Evolutionary conservation across 2,888 invertebrate genomes (phyloP).

Genomic region (Mantis religiosa): DNA sequence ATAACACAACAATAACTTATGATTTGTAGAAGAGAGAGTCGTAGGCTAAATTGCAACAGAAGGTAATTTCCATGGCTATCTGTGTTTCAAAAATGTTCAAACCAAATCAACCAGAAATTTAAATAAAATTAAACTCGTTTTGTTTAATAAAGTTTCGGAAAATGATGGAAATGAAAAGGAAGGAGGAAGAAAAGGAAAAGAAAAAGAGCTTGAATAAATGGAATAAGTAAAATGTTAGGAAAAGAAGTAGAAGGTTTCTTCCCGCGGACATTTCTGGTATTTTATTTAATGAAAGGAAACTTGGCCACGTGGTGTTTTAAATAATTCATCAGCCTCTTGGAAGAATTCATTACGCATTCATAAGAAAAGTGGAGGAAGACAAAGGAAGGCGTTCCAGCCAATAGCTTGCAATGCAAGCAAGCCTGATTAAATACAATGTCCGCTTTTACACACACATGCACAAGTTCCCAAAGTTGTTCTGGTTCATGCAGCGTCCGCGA

Average conservation of each 20-base stretch:
- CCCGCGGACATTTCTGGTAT: not conserved
- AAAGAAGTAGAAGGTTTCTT: not conserved
- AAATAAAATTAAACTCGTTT: not conserved
- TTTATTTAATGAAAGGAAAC: constrained; percentile 14
- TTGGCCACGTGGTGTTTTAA: constrained; percentile 13
- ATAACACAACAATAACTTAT: too few relatives aligned
- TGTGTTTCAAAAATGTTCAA: not conserved
- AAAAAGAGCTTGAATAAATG: not conserved
- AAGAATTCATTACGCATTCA: constrained; percentile 16
- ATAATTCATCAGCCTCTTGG: constrained; percentile 16
- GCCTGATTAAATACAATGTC: constrained; percentile 12
- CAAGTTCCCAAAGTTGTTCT: not conserved
- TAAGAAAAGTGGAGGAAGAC: not conserved
- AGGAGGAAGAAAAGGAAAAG: not conserved
- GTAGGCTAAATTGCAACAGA: not conserved
- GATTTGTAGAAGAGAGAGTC: too few relatives aligned
- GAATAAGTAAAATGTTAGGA: not conserved
- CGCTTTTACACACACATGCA: not conserved
- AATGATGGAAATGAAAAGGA: not conserved
- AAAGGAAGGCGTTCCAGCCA: not conserved
- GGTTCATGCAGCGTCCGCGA: not conserved
- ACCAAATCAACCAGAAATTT: not conserved
- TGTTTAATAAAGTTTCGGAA: not conserved
- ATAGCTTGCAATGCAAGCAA: constrained; percentile 1
- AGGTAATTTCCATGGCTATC: not conserved